phyloP scores from a whole-genome alignment of 2,113 vertebrate species.

The Artemisiospiza belli region DNA sequence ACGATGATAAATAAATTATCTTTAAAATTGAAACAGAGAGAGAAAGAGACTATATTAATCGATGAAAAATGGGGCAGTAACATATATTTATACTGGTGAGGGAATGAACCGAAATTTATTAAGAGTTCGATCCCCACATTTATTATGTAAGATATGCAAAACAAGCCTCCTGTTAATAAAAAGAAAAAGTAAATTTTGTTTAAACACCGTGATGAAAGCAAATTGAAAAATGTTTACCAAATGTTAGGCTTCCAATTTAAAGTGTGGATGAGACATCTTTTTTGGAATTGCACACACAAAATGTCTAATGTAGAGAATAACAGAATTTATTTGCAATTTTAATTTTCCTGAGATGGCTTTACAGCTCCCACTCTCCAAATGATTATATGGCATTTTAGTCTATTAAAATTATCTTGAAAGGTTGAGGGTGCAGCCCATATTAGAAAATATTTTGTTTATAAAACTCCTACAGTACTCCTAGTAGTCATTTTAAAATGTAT shows the following conservation, averaged over 20 bases:
- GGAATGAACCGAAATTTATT: constrained; percentile 42
- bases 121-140: constrained; percentile 30
- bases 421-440: constrained; percentile 65
- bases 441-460: constrained; percentile 73
- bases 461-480: constrained; percentile 71
- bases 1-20: constrained; percentile 61
- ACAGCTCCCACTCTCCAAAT: constrained; percentile 65
- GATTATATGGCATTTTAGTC: constrained; percentile 73
- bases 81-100: constrained; percentile 15
- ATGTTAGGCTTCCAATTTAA: constrained; percentile 48
- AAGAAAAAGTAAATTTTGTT: neutral
- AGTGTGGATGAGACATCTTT: constrained; percentile 56
- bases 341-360: constrained; percentile 72
- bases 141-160: constrained; percentile 11
- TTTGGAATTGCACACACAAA: constrained; percentile 74
- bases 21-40: constrained; percentile 54
- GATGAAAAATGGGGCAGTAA: constrained; percentile 13
- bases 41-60: constrained; percentile 30
- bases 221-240: constrained; percentile 8
- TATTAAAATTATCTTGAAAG: constrained; percentile 68
- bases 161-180: constrained; percentile 10
- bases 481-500: constrained; percentile 82
- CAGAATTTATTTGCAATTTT: constrained; percentile 77
- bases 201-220: neutral
- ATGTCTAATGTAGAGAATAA: constrained; percentile 68